Evolutionary conservation across 2,888 invertebrate species (phyloP).

Genomic region (Nemotelus nigrinus): DNA sequence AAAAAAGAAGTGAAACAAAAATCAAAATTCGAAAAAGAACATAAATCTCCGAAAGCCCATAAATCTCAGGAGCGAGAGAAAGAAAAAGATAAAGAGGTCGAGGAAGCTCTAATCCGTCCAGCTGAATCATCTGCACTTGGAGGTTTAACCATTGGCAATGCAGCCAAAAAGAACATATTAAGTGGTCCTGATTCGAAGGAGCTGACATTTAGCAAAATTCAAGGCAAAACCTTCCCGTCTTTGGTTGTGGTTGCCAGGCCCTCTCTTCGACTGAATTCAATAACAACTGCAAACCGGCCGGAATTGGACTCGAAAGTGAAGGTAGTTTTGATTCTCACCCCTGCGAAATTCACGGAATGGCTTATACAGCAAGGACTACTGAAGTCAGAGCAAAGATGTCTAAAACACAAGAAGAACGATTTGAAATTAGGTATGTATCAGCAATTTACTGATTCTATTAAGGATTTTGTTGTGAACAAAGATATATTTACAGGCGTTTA

Average conservation of each 20-base stretch:
- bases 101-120: slow-evolving; percentile 68
- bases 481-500: slow-evolving; percentile 74
- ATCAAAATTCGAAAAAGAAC: slow-evolving; percentile 30
- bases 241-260: slow-evolving; percentile 85
- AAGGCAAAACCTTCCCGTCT: slow-evolving; percentile 86
- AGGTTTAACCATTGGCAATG: slow-evolving; percentile 74
- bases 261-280: slow-evolving; percentile 77
- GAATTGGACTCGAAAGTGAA: slow-evolving; percentile 83
- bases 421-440: slow-evolving; percentile 74
- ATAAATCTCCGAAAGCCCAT: not conserved
- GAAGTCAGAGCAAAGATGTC: slow-evolving; percentile 81
- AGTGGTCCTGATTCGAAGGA: slow-evolving; percentile 77
- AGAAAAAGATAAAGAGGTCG: slow-evolving; percentile 55
- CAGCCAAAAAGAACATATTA: slow-evolving; percentile 67
- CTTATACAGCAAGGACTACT: slow-evolving; percentile 86
- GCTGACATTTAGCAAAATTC: slow-evolving; percentile 78
- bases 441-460: not conserved
- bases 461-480: not conserved
- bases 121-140: slow-evolving; percentile 79
- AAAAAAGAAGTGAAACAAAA: slow-evolving; percentile 31
- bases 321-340: slow-evolving; percentile 80
- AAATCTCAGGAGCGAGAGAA: slow-evolving; percentile 57
- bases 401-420: slow-evolving; percentile 73
- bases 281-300: slow-evolving; percentile 69
- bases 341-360: slow-evolving; percentile 90